phyloP scores from a whole-genome alignment of 1,140 invertebrate species.

The Drosophila neocordata region DNA sequence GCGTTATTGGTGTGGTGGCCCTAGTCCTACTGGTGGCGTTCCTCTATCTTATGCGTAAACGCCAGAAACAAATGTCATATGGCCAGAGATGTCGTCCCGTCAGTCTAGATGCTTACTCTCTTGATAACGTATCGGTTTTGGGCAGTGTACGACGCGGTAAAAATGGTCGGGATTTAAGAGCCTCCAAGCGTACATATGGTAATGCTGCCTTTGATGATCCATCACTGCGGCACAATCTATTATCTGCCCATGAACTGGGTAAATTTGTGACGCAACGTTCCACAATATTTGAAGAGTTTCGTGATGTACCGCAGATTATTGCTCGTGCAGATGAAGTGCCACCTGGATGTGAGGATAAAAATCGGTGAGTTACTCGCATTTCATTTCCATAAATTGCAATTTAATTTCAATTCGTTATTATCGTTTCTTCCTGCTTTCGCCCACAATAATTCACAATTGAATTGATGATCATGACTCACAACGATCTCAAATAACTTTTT shows the following conservation, averaged over 20 bases:
- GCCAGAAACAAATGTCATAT: constrained; percentile 87
- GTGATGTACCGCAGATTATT: constrained; percentile 89
- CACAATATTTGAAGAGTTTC: constrained; percentile 90
- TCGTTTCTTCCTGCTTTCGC: constrained; percentile 47
- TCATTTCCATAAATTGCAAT: constrained; percentile 7
- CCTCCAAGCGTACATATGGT: constrained; percentile 95
- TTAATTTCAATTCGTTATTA: constrained; percentile 16
- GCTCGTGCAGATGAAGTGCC: constrained; percentile 92
- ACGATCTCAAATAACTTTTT: constrained; percentile 42
- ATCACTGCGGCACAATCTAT: constrained; percentile 70
- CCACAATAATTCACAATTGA: constrained; percentile 21
- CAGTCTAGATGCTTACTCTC: constrained; percentile 93
- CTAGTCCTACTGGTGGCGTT: constrained; percentile 87
- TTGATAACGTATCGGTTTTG: constrained; percentile 94
- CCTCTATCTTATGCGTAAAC: constrained; percentile 88
- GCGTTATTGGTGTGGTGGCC: constrained; percentile 84
- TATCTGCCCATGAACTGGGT: constrained; percentile 84
- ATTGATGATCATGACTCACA: constrained; percentile 32
- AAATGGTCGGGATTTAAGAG: constrained; percentile 86
- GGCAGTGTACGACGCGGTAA: constrained; percentile 87
- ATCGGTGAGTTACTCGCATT: constrained; percentile 83
- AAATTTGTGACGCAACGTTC: constrained; percentile 89
- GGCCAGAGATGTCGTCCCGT: constrained; percentile 93
- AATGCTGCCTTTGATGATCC: constrained; percentile 97
- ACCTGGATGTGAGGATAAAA: constrained; percentile 93